A percentile compares a stretch with the other conserved stretches of the same genome.
Evolutionary conservation across 2,797 vertebrate genomes (phyloP).

Genomic region (Lepidocolaptes lacrymiger): DNA sequence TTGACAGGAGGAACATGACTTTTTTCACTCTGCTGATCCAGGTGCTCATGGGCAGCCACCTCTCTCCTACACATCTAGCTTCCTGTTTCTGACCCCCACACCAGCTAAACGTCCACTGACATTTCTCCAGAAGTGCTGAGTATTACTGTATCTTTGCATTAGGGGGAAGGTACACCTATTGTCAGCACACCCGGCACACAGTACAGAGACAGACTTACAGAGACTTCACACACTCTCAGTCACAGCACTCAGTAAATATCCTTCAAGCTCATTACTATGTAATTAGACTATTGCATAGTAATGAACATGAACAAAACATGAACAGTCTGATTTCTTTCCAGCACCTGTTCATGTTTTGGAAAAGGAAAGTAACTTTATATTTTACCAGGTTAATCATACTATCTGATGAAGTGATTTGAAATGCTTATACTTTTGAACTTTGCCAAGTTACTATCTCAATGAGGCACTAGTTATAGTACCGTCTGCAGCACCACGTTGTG

Average conservation of each 20-base stretch:
- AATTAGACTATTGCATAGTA: not conserved
- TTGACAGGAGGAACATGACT: not conserved
- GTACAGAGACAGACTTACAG: not conserved
- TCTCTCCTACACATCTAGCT: not conserved
- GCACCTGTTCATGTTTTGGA: not conserved
- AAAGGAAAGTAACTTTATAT: not conserved
- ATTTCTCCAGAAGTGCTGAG: not conserved
- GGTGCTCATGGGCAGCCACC: not conserved
- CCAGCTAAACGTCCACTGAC: not conserved
- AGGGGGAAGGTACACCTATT: not conserved
- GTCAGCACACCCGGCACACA: not conserved
- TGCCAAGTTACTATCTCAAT: not conserved
- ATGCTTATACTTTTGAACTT: not conserved
- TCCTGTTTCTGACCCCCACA: not conserved
- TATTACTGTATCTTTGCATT: not conserved
- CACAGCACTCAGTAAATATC: not conserved
- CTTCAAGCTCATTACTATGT: not conserved
- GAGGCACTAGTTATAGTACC: not conserved
- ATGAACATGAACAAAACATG: too few species aligned
- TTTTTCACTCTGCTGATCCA: not conserved
- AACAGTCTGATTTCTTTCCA: not conserved
- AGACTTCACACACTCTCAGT: not conserved
- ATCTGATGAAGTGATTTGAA: not conserved
- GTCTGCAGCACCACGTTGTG: not conserved
- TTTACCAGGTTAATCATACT: not conserved